Conservation (phyloP, 2,888 invertebrate species). For the Eupithecia subfuscata region DNA sequence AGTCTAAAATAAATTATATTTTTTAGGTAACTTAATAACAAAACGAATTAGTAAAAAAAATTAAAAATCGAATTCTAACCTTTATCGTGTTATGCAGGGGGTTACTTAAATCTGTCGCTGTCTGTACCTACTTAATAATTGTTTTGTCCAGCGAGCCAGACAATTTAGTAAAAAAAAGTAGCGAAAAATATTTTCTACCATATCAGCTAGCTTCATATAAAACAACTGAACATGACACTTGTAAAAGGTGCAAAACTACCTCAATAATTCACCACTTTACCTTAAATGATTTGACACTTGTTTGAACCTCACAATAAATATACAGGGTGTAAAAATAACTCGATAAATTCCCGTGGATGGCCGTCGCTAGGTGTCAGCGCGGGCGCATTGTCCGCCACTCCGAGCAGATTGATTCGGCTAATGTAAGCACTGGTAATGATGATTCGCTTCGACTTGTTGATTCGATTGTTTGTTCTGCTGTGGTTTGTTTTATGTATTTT, state of each 20-base stretch:
- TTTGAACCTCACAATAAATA: constrained; percentile 42
- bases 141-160: neutral
- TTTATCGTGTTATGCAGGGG: too few relatives aligned
- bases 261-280: constrained; percentile 20
- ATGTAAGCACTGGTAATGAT: constrained; percentile 56
- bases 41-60: too few relatives aligned
- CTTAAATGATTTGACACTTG: constrained; percentile 37
- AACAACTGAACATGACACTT: neutral
- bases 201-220: constrained; percentile 1
- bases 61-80: too few relatives aligned
- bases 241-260: neutral
- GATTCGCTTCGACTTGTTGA: constrained; percentile 50
- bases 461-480: constrained; percentile 33
- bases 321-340: constrained; percentile 46
- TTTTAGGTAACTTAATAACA: too few relatives aligned
- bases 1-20: too few relatives aligned
- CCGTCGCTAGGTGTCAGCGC: constrained; percentile 50
- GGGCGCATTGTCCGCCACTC: constrained; percentile 53
- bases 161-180: neutral
- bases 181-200: neutral
- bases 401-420: constrained; percentile 65
- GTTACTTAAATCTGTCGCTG: too few relatives aligned
- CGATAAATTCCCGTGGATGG: constrained; percentile 30
- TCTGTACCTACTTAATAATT: too few relatives aligned
- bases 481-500: constrained; percentile 1